phyloP scores from a whole-genome alignment of 1,140 invertebrate genomes.

The Lasioglossum baleicum region DNA sequence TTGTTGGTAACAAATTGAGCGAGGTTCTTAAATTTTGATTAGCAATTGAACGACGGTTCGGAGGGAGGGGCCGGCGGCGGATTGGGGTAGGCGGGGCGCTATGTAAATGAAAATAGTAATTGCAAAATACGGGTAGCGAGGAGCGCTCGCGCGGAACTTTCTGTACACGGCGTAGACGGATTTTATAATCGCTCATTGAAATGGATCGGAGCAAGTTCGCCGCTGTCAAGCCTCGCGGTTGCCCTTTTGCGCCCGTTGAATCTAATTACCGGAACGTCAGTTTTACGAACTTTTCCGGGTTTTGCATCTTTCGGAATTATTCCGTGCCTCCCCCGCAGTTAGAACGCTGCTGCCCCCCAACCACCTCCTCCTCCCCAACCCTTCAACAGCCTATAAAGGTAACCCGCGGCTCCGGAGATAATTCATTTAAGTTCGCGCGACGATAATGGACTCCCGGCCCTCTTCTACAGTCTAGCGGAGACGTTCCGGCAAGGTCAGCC shows the following conservation, averaged over 20 bases:
- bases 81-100: not conserved
- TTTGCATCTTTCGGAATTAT: slow-evolving; percentile 50
- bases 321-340: not conserved
- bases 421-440: slow-evolving; percentile 35
- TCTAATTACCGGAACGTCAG: slow-evolving; percentile 68
- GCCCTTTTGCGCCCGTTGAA: slow-evolving; percentile 61
- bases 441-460: slow-evolving; percentile 19
- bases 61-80: no score
- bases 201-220: slow-evolving; percentile 56
- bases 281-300: slow-evolving; percentile 53
- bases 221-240: slow-evolving; percentile 51
- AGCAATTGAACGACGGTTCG: not conserved
- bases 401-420: slow-evolving; percentile 22
- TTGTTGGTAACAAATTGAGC: no score
- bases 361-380: not conserved
- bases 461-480: not conserved
- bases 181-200: slow-evolving; percentile 60
- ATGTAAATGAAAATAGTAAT: slow-evolving; percentile 49
- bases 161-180: slow-evolving; percentile 44
- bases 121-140: slow-evolving; percentile 21
- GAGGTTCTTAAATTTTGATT: not conserved
- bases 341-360: no score
- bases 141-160: slow-evolving; percentile 16
- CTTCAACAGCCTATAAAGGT: slow-evolving; percentile 2
- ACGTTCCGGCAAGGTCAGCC: not conserved